These are phyloP conservation scores for Drosophila kambysellisi DNA, from an alignment of 2,888 invertebrate species.

Conservation along the genomic window DNA sequence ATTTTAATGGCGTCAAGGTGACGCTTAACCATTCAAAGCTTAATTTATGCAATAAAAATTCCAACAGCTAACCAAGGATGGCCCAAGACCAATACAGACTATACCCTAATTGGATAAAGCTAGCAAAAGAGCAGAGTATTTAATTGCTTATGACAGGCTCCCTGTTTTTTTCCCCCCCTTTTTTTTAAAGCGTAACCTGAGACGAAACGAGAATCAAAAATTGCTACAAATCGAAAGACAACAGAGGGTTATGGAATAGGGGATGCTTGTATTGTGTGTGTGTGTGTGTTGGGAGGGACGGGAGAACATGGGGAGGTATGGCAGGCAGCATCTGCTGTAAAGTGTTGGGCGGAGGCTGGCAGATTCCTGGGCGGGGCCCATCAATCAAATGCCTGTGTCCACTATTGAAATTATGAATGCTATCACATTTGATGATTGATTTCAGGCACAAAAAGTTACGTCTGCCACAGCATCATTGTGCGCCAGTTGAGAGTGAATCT, in stretches of 20 bases:
- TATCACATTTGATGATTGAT: conserved; percentile 78
- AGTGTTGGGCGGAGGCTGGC: conserved; percentile 29
- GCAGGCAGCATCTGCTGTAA: conserved; percentile 15
- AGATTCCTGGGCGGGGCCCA: conserved; percentile 49
- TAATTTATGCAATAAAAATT: conserved; percentile 81
- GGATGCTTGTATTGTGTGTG: neutral
- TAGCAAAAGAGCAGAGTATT: conserved; percentile 54
- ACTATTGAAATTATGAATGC: conserved; percentile 80
- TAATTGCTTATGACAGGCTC: conserved; percentile 71
- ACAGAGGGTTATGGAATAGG: neutral
- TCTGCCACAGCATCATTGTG: conserved; percentile 48
- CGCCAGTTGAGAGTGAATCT: neutral
- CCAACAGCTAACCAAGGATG: conserved; percentile 50
- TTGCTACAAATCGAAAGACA: conserved; percentile 60
- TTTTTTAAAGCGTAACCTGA: conserved; percentile 47
- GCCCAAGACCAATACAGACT: conserved; percentile 15
- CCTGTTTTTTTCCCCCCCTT: conserved; percentile 10
- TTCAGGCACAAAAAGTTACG: conserved; percentile 54
- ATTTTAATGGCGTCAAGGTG: conserved; percentile 79
- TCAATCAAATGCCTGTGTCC: conserved; percentile 74
- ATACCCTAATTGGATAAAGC: conserved; percentile 63
- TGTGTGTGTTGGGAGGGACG: neutral
- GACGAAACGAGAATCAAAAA: conserved; percentile 47
- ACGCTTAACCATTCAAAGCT: conserved; percentile 77
- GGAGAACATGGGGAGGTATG: neutral